phyloP scores from a whole-genome alignment of 2,888 invertebrate species.

The Neelides folsomi region DNA sequence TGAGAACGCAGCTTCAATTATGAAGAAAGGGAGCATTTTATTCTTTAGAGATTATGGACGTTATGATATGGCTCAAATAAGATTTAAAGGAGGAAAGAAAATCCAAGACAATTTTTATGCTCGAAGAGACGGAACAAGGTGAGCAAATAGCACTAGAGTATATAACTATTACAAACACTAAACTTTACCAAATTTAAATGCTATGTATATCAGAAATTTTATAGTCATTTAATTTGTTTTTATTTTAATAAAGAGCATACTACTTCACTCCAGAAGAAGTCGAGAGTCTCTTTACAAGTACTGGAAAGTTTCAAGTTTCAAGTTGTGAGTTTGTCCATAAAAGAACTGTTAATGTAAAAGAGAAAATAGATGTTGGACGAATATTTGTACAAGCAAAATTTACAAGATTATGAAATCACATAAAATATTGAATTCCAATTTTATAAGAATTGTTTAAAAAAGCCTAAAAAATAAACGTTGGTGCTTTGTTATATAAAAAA shows the following conservation, averaged over 20 bases:
- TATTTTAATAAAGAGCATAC: constrained; percentile 54
- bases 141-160: constrained; percentile 17
- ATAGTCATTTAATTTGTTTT: constrained; percentile 29
- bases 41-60: constrained; percentile 92
- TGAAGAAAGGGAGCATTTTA: constrained; percentile 65
- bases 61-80: constrained; percentile 85
- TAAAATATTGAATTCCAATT: too few species aligned
- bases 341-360: constrained; percentile 81
- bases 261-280: constrained; percentile 66
- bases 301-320: constrained; percentile 54
- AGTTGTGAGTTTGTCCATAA: constrained; percentile 67
- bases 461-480: too few species aligned
- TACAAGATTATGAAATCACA: constrained; percentile 3
- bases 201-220: too few species aligned
- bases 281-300: constrained; percentile 47
- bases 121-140: constrained; percentile 90
- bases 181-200: too few species aligned
- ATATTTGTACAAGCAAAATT: constrained; percentile 76
- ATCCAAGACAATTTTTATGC: constrained; percentile 89
- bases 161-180: too few species aligned
- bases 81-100: constrained; percentile 85
- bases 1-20: constrained; percentile 50
- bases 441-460: too few species aligned
- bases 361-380: constrained; percentile 76
- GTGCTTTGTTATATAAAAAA: too few species aligned